Conservation (phyloP, 2,113 vertebrate genomes). For the Bos taurus region ARS-UCD2.0 NC_037357.1:85427501-85428000, state of each 20-base stretch:
- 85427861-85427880: neutral
- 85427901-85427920: neutral
- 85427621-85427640: conserved; percentile 11
- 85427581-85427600: neutral
- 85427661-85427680: conserved; percentile 19
- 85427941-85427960: neutral
- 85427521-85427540: neutral
- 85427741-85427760: conserved; percentile 2
- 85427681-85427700: conserved; percentile 33
- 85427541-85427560: conserved; percentile 31
- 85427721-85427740: conserved; percentile 18
- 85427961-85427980: neutral
- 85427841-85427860: neutral
- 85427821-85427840: neutral
- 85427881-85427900: neutral
- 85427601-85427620: neutral
- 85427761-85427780: neutral
- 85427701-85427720: neutral
- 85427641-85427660: conserved; percentile 36
- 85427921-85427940: neutral
- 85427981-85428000: neutral
- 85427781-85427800: neutral
- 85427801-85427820: neutral
- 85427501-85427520: conserved; percentile 10
- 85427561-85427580: neutral